Conservation (phyloP, 2,113 vertebrate genomes). For the Antigone vipio region DNA sequence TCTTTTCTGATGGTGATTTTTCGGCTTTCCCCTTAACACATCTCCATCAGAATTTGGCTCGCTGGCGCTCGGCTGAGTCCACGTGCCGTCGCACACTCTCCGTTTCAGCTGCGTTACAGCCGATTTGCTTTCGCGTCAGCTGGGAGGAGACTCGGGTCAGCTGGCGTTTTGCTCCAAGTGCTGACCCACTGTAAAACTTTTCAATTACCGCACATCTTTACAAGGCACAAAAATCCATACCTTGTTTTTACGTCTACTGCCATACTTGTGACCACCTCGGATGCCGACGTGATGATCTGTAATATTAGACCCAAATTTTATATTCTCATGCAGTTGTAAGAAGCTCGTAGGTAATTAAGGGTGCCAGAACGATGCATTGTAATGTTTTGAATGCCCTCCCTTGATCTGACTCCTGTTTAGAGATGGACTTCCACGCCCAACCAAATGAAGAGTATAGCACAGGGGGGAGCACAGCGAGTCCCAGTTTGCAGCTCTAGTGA, state of each 20-base stretch:
- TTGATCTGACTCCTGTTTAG: not conserved
- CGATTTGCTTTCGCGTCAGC: not conserved
- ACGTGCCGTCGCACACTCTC: rapidly evolving
- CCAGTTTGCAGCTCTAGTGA: not conserved
- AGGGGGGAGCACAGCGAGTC: not conserved
- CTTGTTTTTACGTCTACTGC: not conserved
- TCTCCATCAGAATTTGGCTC: not conserved
- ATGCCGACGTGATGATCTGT: not conserved
- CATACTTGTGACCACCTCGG: not conserved
- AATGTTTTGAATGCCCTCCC: not conserved
- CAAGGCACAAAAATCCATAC: not conserved
- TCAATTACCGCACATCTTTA: not conserved
- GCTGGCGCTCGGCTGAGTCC: not conserved
- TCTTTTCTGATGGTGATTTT: not conserved
- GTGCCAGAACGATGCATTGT: not conserved
- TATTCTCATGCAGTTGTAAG: not conserved
- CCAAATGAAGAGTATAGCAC: not conserved
- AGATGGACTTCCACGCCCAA: not conserved
- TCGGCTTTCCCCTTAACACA: not conserved
- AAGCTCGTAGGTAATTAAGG: not conserved
- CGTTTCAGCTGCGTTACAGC: not conserved
- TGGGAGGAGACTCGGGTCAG: not conserved
- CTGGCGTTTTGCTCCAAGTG: not conserved
- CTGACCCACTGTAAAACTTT: not conserved
- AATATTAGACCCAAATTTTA: not conserved